A percentile compares a stretch with the other conserved stretches of the same genome.
These are phyloP conservation scores for Aphidoletes aphidimyza DNA, from an alignment of 2,888 invertebrate species.

Conservation along the genomic window DNA sequence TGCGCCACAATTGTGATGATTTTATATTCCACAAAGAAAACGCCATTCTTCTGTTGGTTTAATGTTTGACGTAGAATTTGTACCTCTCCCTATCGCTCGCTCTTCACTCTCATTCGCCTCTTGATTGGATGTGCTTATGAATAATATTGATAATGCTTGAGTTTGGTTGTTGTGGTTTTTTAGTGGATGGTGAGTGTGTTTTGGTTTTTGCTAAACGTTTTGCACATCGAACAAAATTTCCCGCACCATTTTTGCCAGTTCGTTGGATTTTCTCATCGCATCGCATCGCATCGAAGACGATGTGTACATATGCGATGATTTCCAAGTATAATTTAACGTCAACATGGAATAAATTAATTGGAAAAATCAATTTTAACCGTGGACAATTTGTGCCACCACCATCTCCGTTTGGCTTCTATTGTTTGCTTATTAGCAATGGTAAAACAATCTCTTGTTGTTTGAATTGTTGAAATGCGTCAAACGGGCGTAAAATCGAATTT, in stretches of 20 bases:
- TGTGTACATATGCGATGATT: too few relatives aligned
- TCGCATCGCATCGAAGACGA: too few relatives aligned
- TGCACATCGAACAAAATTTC: too few relatives aligned
- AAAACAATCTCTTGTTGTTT: not conserved
- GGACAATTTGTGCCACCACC: not conserved
- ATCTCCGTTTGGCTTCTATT: not conserved
- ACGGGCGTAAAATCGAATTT: not conserved
- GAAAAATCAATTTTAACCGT: slow-evolving; percentile 17
- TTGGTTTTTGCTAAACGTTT: too few relatives aligned
- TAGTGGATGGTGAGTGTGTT: too few relatives aligned
- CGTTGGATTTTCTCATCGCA: too few relatives aligned
- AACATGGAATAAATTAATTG: slow-evolving; percentile 52
- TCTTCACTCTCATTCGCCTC: too few relatives aligned
- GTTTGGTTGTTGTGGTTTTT: too few relatives aligned
- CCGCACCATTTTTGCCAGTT: too few relatives aligned
- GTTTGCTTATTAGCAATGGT: not conserved
- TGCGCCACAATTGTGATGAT: not conserved
- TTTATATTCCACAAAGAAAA: not conserved
- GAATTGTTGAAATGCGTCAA: not conserved
- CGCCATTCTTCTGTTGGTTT: not conserved
- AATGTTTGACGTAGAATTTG: not conserved
- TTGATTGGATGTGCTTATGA: too few relatives aligned
- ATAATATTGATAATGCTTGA: too few relatives aligned
- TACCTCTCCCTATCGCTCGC: too few relatives aligned
- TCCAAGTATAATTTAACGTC: slow-evolving; percentile 1